Conservation (phyloP, 2,888 invertebrate genomes). For the Drosophila macrothrix region DNA sequence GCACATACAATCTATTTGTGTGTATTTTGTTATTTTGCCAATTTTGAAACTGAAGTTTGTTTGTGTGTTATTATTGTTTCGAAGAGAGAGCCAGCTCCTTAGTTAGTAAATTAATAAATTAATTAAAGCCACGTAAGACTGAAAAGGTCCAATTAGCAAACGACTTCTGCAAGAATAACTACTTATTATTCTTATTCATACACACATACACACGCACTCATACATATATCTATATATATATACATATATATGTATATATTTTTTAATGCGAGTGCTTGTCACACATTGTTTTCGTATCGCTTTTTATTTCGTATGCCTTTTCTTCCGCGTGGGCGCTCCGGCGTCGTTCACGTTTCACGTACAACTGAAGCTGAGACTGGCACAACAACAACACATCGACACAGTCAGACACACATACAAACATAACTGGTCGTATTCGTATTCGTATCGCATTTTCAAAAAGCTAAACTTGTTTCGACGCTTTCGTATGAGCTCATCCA, state of each 20-base stretch:
- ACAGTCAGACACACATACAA: conserved; percentile 19
- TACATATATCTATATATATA: conserved; percentile 12
- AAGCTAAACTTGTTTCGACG: conserved; percentile 76
- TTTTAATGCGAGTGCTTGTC: conserved; percentile 34
- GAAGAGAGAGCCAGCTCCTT: conserved; percentile 27
- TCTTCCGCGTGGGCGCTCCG: conserved; percentile 59
- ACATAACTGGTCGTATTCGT: conserved; percentile 7
- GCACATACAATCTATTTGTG: conserved; percentile 54
- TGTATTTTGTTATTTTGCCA: conserved; percentile 38
- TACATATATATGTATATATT: conserved; percentile 11
- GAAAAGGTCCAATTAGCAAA: conserved; percentile 40
- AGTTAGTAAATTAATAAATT: conserved; percentile 31
- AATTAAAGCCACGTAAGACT: conserved; percentile 45
- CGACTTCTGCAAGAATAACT: conserved; percentile 34
- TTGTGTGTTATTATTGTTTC: conserved; percentile 15
- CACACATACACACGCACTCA: conserved; percentile 36
- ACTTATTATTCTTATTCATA: conserved; percentile 32
- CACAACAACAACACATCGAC: conserved; percentile 47
- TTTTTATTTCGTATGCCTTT: conserved; percentile 8
- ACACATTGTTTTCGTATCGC: conserved; percentile 50
- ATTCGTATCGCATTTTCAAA: conserved; percentile 65
- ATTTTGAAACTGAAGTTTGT: conserved; percentile 36
- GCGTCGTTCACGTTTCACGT: conserved; percentile 62
- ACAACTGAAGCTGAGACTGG: conserved; percentile 64
- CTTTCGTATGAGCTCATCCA: conserved; percentile 76